Base-by-base conservation (phyloP, 2,113 vertebrate genomes). In the Galeopterus variegatus region DNA sequence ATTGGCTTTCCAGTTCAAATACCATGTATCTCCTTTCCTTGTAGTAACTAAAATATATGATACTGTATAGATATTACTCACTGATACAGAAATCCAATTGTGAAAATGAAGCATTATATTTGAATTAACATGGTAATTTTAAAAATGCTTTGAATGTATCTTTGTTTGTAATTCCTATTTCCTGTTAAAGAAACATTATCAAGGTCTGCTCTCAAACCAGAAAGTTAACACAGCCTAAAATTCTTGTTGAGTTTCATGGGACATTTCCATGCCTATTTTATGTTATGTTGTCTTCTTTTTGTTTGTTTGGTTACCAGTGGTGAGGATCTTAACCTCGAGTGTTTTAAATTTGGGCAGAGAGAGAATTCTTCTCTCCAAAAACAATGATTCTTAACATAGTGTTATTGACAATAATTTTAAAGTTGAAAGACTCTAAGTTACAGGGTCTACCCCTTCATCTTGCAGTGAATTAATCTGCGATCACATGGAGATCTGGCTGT, bases 161-260 rank as follows among this genome's bases (percentile, higher is more conserved):
- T 19, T 76, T 82, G 33, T 41, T 93, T 76, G 83, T 52, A 45
- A 73, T 76, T 67, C 18, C 64, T 79, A 36, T 36, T 95, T 76
- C 70, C 52, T 90, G 19, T 80, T 85, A 85, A 62, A 21, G 83
- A 82, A 75, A 69, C 14, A 19, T 81, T 95, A 54, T 54, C 50
- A 89, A 23, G 33, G 31, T 77, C 26, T 86, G 41, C 9, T 72
- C 79, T 88, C 33, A 88, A 56, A 62, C 17, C 15, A 45, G 70
- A 83, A 93, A 93, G 45, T 79, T 72, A 77, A 93, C 64, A 24
- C 62, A 54, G 23, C 41, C 70, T 89, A 41, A 70, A 77, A 48
- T 72, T 93, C n/a, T 26, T 58, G 3, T 77, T 77, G 45, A 62
- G 5, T 50, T 83, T 48, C 13, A 5, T 36, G 36, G 28, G 62